Evolutionary conservation across 2,888 invertebrate species (phyloP), one percentile per base, ranked within the genome.

Genomic region (Mellilla xanthometata): DNA sequence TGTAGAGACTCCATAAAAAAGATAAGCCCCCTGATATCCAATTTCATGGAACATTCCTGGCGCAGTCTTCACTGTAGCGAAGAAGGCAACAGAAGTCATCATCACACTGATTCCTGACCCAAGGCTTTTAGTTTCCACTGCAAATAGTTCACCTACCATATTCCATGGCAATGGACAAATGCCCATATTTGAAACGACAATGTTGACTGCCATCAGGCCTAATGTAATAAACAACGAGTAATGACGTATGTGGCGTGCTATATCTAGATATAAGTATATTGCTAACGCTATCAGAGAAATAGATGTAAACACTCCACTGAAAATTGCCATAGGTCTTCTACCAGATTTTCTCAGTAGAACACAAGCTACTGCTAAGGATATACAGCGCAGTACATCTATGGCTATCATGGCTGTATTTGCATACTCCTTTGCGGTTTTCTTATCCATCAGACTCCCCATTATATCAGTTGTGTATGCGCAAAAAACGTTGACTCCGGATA

Each of bases 101-200:
- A 92, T 92, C 0, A 93, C 91, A 49, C 93, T 92, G 6, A 94
- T 81, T 0, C 94, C 94, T 4, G 94, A 92, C 2, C 94, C 94
- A n/a, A 93, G 64, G 0, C 93, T 94, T 47, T 93, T 91, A 2
- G 91, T 91, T 54, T 91, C 90, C 5, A 91, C 90, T 1, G 94
- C 91, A 64, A 94, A 94, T 3, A 95, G 76, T 76, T 95, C 95
- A 0, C 94, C 94, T 19, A 93, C 93, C 91, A 95, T 92, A 46
- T 94, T 92, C 92, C 95, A 95, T 0, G 95, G 94, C 35, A 95
- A 65, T 0, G 94, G 93, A 8, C 92, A 83, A 38, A 93, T 79
- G 3, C 94, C 94, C 39, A 92, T 75, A 44, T 91, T 89, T 3
- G 92, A 90, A 36, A 92, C 91, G 5, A 90, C 77, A 22, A 93